Evolutionary conservation across 2,113 vertebrate species (phyloP), one percentile per base, ranked within the genome.

Genomic region (Tylochromis polylepis): DNA sequence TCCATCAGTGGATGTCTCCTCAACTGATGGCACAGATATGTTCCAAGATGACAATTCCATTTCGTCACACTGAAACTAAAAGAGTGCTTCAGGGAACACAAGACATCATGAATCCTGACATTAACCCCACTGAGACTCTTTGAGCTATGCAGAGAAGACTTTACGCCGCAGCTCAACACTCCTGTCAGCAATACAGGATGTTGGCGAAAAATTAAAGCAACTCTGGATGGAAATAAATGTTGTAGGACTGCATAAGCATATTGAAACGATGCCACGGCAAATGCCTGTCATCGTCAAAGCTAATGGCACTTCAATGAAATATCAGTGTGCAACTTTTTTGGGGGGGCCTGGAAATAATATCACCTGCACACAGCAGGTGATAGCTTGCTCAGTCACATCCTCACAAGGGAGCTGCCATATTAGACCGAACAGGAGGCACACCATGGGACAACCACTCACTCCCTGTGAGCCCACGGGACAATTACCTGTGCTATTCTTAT

Each of bases 171-270:
- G 3, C 46, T 5, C 14, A 46, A 72, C 67, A 0, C 43, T 11
- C 43, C 3, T 6, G 9, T 27, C 22, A 72, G 27, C 15, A 72
- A 49, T 29, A 46, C 22, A 72, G 15, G 41, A 29, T 49, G 11
- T 49, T 46, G 41, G 2, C 67, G 49, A 72, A 72, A 46, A 18
- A 72, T 72, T 6, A 29, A 72, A 18, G 38, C 67, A 72, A 72
- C 15, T 72, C 14, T 27, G 22, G 15, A 46, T 72, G 67, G 22
- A 29, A 72, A 27, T 72, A 43, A 27, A 70, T 43, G 38, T 3
- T 43, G 38, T 43, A 36, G 38, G 12, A 46, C 38, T 46, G 67
- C 0, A 0, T 29, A 6, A 72, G 14, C 8, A 0, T 46, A 70
- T 16, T 10, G 14, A 70, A 70, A 70, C 15, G 2, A 67, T 4